phyloP scores from a whole-genome alignment of 1,140 invertebrate species.

The Megalonaias nervosa region DNA sequence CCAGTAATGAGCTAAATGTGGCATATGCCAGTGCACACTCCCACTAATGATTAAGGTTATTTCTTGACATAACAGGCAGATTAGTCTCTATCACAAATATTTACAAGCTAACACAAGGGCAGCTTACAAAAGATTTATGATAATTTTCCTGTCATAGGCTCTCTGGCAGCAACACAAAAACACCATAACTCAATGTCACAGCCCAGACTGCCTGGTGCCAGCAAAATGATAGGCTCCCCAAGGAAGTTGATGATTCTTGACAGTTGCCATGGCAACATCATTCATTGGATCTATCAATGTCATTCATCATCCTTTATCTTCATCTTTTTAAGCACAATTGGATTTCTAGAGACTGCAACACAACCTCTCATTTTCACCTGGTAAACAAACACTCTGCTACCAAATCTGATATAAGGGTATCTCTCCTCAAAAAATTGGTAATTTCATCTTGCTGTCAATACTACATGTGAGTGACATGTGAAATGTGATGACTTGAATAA shows the following conservation, averaged over 20 bases:
- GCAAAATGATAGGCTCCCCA: constrained; percentile 51
- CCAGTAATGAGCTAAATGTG: constrained; percentile 31
- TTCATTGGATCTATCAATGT: constrained; percentile 55
- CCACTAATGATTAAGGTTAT: constrained; percentile 27
- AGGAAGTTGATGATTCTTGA: constrained; percentile 49
- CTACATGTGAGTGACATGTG: too few species aligned
- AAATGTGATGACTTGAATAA: too few species aligned
- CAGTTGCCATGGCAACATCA: constrained; percentile 59
- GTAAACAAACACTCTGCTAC: too few species aligned
- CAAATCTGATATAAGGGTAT: too few species aligned
- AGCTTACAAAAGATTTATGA: constrained; percentile 55
- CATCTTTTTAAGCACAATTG: constrained; percentile 28
- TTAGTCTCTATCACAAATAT: constrained; percentile 49
- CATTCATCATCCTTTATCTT: constrained; percentile 56
- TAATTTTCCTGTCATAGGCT: constrained; percentile 56
- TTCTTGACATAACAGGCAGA: constrained; percentile 36
- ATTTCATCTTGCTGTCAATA: too few species aligned
- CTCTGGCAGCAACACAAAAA: constrained; percentile 50
- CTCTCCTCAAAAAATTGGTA: too few species aligned
- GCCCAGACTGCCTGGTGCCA: constrained; percentile 46
- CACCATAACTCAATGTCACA: constrained; percentile 56
- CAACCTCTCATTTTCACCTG: too few species aligned
- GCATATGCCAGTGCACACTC: constrained; percentile 15
- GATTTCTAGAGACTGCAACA: neutral
- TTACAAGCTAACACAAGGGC: constrained; percentile 37